Conservation (phyloP, 2,888 invertebrate species). For the Heliothis peltigera region DNA sequence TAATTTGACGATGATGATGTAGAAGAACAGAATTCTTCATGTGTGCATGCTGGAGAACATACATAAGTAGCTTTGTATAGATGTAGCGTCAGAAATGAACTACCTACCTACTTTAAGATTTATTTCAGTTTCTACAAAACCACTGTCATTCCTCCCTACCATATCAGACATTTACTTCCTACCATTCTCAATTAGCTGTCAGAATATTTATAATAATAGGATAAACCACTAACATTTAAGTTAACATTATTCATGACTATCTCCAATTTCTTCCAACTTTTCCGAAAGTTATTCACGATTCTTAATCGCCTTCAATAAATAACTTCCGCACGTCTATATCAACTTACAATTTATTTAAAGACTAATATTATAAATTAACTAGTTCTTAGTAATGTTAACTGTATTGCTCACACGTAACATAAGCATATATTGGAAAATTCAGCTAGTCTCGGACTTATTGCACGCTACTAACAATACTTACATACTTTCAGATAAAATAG, state of each 20-base stretch:
- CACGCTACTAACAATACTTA: conserved; percentile 41
- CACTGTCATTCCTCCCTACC: conserved; percentile 8
- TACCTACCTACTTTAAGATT: no score
- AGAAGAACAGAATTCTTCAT: no score
- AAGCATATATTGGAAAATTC: conserved; percentile 50
- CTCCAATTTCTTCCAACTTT: conserved; percentile 46
- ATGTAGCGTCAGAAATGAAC: no score
- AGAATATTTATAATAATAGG: conserved; percentile 30
- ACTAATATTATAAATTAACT: conserved; percentile 43
- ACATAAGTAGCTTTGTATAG: conserved; percentile 12
- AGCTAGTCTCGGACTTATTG: conserved; percentile 41
- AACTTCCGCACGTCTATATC: conserved; percentile 45
- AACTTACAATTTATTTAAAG: conserved; percentile 37
- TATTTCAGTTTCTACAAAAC: not conserved
- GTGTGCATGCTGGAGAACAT: no score
- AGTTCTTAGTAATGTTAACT: conserved; percentile 53
- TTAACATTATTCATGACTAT: conserved; percentile 38
- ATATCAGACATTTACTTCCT: conserved; percentile 17
- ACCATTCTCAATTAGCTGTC: conserved; percentile 22
- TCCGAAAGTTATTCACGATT: conserved; percentile 37
- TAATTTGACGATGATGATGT: no score
- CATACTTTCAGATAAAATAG: conserved; percentile 38
- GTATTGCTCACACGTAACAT: conserved; percentile 60
- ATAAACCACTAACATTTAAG: conserved; percentile 33
- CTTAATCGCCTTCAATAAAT: conserved; percentile 40